Evolutionary conservation across 2,888 invertebrate species (phyloP).

Genomic region (Trissolcus japonicus): DNA sequence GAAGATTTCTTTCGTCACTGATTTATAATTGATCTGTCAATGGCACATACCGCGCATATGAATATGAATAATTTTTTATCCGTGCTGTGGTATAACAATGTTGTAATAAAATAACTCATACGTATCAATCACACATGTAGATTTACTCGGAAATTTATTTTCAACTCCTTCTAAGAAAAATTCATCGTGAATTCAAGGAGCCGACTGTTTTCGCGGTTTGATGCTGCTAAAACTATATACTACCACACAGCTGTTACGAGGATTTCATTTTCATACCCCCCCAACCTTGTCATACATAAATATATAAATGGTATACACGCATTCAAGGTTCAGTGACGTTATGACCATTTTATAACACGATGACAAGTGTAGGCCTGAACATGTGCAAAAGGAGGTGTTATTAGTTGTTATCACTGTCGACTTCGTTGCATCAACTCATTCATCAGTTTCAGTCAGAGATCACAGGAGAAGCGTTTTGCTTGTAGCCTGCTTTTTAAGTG

Average conservation of each 20-base stretch:
- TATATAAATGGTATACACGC: constrained; percentile 54
- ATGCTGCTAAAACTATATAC: constrained; percentile 63
- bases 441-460: constrained; percentile 61
- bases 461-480: constrained; percentile 53
- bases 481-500: constrained; percentile 57
- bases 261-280: constrained; percentile 40
- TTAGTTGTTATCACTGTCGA: constrained; percentile 35
- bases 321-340: constrained; percentile 61
- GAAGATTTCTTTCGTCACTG: too few relatives aligned
- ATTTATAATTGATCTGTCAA: too few relatives aligned
- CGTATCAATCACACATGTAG: neutral
- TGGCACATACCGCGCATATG: too few relatives aligned
- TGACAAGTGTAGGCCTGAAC: constrained; percentile 39
- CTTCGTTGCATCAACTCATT: constrained; percentile 60
- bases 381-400: constrained; percentile 25
- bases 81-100: too few relatives aligned
- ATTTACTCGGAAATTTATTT: neutral
- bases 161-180: neutral
- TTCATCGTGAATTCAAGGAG: constrained; percentile 24
- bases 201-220: constrained; percentile 60
- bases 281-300: constrained; percentile 54
- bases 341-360: constrained; percentile 58
- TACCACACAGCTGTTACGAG: constrained; percentile 56
- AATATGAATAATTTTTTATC: too few relatives aligned
- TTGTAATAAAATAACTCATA: neutral